Percentiles rank a stretch among this genome's conserved stretches.
Conservation (phyloP, 2,888 invertebrate genomes). For the Heliconius ethilla region DNA sequence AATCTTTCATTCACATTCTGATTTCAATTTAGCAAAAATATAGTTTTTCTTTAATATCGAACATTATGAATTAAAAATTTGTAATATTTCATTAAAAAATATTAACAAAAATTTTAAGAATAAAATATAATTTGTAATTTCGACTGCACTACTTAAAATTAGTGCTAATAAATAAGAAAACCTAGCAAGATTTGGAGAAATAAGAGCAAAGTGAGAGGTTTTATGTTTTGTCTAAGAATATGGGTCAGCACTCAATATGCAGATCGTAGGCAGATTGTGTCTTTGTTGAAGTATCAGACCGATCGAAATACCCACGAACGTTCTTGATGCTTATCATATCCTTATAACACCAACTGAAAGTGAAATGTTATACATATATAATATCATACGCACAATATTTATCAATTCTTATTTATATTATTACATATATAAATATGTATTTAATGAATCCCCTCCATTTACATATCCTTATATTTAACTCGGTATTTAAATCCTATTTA, state of each 20-base stretch:
- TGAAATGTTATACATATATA: slow-evolving; percentile 19
- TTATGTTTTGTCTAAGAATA: slow-evolving; percentile 28
- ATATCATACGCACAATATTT: neutral
- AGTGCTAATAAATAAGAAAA: no score
- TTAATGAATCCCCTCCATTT: no score
- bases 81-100: no score
- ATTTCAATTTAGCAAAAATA: no score
- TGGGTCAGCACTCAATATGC: slow-evolving; percentile 41
- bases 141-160: no score
- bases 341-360: slow-evolving; percentile 27
- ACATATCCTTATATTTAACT: no score
- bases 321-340: slow-evolving; percentile 26
- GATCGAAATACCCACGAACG: slow-evolving; percentile 30
- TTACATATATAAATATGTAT: neutral
- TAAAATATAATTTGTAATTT: no score
- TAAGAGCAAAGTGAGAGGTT: slow-evolving; percentile 34
- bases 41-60: no score
- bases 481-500: neutral
- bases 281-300: slow-evolving; percentile 38
- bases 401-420: neutral
- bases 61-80: no score
- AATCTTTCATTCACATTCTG: no score
- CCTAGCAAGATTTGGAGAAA: no score
- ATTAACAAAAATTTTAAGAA: no score
- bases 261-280: slow-evolving; percentile 42